phyloP scores from a whole-genome alignment of 2,113 vertebrate genomes.

The Coturnix japonica region DNA sequence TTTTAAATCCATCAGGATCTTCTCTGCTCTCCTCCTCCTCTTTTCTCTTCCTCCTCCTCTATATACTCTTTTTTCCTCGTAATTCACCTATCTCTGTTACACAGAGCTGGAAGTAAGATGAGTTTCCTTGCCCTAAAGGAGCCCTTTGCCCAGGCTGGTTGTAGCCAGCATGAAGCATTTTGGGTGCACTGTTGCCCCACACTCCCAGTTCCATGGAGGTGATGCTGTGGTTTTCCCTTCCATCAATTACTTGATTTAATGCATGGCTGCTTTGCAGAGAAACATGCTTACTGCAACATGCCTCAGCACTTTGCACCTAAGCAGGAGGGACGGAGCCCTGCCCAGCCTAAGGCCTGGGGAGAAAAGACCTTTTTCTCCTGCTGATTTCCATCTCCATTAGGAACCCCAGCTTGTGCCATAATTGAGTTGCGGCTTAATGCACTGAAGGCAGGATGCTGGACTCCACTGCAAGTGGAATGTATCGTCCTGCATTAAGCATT shows the following conservation, averaged over 20 bases:
- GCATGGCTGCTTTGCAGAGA: background rate
- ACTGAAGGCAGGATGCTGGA: background rate
- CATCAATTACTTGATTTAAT: background rate
- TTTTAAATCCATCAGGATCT: background rate
- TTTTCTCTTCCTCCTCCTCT: background rate
- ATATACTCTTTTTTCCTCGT: background rate
- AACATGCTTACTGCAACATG: background rate
- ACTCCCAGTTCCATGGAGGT: background rate
- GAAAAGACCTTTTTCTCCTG: background rate
- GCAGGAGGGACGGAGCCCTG: background rate
- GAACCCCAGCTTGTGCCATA: background rate
- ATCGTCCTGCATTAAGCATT: conserved; percentile 16
- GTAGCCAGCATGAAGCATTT: background rate
- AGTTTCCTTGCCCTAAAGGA: background rate
- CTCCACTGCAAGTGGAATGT: background rate
- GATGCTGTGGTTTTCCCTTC: background rate
- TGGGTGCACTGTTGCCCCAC: background rate
- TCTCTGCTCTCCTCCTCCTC: background rate
- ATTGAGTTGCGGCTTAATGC: conserved; percentile 24
- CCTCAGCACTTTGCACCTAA: background rate
- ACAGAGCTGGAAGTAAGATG: background rate
- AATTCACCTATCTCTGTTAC: fast-evolving
- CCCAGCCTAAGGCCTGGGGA: background rate
- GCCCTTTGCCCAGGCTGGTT: background rate
- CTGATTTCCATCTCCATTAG: background rate